Conservation (phyloP, 2,888 invertebrate genomes). For the Odontocolon sp. region DNA sequence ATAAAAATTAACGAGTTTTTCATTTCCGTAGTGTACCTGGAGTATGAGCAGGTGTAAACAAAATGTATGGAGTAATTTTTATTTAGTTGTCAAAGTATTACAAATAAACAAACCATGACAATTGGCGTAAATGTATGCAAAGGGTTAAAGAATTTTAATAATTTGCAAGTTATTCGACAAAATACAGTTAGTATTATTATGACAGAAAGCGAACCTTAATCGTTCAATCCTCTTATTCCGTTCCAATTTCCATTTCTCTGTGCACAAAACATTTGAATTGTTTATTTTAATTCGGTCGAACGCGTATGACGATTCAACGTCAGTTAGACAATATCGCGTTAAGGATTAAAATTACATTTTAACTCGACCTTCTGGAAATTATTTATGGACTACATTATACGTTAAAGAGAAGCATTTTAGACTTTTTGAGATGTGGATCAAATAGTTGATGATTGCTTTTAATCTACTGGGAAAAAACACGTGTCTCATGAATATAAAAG, state of each 20-base stretch:
- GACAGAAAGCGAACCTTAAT: conserved; percentile 27
- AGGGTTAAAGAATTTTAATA: no score
- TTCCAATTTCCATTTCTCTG: conserved; percentile 15
- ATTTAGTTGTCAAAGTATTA: no score
- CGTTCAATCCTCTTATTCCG: conserved; percentile 30
- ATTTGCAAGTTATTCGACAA: no score
- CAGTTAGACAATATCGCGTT: background rate
- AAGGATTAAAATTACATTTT: background rate
- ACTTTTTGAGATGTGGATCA: background rate
- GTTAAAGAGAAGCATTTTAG: background rate
- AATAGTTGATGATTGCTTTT: background rate
- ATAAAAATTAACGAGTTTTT: no score
- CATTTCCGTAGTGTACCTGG: no score
- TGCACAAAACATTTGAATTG: conserved; percentile 53
- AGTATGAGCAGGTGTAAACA: no score
- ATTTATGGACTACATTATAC: no score
- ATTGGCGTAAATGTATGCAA: no score
- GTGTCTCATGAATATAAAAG: background rate
- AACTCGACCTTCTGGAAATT: background rate
- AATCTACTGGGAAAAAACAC: background rate
- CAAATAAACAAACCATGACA: no score
- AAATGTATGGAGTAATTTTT: no score
- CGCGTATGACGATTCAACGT: background rate
- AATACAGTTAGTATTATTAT: no score
- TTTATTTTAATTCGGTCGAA: conserved; percentile 30